These are phyloP conservation scores for Tetragonula carbonaria DNA, from an alignment of 2,888 invertebrate genomes.

Conservation along the genomic window DNA sequence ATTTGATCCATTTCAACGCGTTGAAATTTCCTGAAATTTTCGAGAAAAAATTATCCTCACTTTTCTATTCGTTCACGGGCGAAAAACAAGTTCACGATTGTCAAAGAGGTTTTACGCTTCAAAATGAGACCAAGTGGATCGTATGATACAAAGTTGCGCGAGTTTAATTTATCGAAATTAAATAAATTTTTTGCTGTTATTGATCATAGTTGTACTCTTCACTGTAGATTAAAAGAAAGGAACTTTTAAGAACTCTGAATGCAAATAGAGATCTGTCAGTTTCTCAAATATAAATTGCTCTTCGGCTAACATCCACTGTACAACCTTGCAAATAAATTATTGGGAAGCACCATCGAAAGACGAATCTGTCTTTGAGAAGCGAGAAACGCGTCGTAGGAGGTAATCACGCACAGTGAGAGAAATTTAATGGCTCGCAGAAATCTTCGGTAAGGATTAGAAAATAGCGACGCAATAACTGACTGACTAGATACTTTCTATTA, in stretches of 20 bases:
- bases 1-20: too few species aligned
- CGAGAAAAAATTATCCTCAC: neutral
- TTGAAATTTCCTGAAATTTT: neutral
- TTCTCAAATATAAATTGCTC: neutral
- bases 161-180: too few species aligned
- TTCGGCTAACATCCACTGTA: neutral
- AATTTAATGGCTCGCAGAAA: slow-evolving; percentile 77
- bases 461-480: slow-evolving; percentile 70
- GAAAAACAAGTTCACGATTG: too few species aligned
- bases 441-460: slow-evolving; percentile 70
- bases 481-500: slow-evolving; percentile 67
- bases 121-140: too few species aligned
- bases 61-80: too few species aligned
- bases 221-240: too few species aligned
- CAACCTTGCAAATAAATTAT: slow-evolving; percentile 24
- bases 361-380: neutral
- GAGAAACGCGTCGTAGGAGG: slow-evolving; percentile 40
- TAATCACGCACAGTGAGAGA: slow-evolving; percentile 65
- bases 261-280: neutral
- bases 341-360: neutral
- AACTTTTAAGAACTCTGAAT: neutral
- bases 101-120: too few species aligned
- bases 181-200: too few species aligned
- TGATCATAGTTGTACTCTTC: too few species aligned
- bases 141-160: too few species aligned